Evolutionary conservation across 2,113 vertebrate genomes (phyloP).

Genomic region (Seriola aureovittata): DNA sequence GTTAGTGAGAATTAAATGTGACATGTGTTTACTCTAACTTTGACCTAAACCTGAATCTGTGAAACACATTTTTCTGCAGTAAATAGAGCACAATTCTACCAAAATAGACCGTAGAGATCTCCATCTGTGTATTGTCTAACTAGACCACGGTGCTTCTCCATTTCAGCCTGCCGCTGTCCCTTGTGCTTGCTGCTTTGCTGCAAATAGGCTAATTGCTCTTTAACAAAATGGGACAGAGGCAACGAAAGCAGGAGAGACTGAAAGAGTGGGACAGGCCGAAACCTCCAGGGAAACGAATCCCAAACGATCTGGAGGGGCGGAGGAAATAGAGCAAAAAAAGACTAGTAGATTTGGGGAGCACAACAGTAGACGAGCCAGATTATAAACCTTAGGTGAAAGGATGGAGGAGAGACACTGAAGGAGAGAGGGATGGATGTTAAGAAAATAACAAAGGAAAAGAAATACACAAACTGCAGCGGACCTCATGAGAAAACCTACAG

Average conservation of each 20-base stretch:
- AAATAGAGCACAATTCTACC: conserved; percentile 22
- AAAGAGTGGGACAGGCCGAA: background rate
- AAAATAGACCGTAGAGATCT: conserved; percentile 25
- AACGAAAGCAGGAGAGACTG: background rate
- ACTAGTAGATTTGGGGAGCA: background rate
- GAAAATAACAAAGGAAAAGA: background rate
- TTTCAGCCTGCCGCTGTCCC: conserved; percentile 32
- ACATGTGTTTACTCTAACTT: conserved; percentile 1
- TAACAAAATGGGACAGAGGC: conserved; percentile 59
- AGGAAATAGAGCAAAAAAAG: background rate
- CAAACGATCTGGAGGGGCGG: background rate
- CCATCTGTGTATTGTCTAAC: conserved; percentile 24
- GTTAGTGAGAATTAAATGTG: background rate
- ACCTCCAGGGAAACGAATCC: background rate
- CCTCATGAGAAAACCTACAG: conserved; percentile 1
- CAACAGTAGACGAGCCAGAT: background rate
- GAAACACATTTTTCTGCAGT: background rate
- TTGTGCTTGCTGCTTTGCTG: conserved; percentile 1
- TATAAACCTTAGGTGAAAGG: background rate
- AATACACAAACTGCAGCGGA: background rate
- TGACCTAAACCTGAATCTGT: background rate
- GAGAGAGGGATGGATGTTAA: background rate
- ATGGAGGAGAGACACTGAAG: no score
- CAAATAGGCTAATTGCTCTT: conserved; percentile 76
- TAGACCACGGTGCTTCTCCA: conserved; percentile 38